Evolutionary conservation across 2,888 invertebrate genomes (phyloP).

Genomic region (Cataglyphis altisquamis): DNA sequence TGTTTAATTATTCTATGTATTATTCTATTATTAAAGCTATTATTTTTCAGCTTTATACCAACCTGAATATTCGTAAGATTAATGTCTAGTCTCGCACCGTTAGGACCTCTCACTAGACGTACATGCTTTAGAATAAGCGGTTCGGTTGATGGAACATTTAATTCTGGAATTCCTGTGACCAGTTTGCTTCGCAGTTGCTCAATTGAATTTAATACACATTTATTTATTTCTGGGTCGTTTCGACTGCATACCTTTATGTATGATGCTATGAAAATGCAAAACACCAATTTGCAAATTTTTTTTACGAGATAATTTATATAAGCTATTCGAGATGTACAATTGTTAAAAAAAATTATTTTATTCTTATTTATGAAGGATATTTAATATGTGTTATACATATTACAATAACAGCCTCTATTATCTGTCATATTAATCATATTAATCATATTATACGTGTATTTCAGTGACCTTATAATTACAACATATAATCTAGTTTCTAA

Average conservation of each 20-base stretch:
- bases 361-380: not conserved
- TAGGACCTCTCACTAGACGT: constrained; percentile 88
- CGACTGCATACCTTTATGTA: constrained; percentile 90
- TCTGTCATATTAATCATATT: not conserved
- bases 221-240: constrained; percentile 89
- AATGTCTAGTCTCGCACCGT: constrained; percentile 86
- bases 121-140: constrained; percentile 89
- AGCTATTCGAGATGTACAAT: not conserved
- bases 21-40: not conserved
- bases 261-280: constrained; percentile 87
- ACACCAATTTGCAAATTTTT: constrained; percentile 24
- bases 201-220: constrained; percentile 89
- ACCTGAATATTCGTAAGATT: constrained; percentile 83
- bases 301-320: not conserved
- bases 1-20: not conserved
- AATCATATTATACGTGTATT: not conserved
- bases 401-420: not conserved
- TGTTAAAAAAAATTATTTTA: not conserved
- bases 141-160: constrained; percentile 90
- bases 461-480: not conserved
- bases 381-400: not conserved
- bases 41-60: constrained; percentile 4
- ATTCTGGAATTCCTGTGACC: constrained; percentile 89
- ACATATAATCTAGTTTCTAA: not conserved
- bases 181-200: constrained; percentile 88